Percentiles rank a stretch among this genome's conserved stretches.
phyloP scores from a whole-genome alignment of 2,113 vertebrate genomes.

The Notarius lentiginosus region DNA sequence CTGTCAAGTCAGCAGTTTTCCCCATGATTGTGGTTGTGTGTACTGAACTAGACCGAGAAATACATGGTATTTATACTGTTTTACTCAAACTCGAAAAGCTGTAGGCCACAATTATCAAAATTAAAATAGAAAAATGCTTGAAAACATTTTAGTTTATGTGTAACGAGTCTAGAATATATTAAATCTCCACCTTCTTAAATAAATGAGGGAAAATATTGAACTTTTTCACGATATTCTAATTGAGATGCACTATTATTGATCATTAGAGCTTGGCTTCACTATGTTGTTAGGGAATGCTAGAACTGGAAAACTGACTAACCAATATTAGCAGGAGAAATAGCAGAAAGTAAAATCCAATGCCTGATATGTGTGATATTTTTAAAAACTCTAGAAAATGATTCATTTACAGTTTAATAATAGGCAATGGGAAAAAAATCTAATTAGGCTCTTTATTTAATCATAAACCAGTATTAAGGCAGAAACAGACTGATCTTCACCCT shows the following conservation, averaged over 20 bases:
- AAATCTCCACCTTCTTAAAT: background rate
- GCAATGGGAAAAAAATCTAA: slow-evolving; percentile 16
- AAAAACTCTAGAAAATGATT: slow-evolving; percentile 8
- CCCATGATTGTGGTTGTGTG: too few relatives aligned
- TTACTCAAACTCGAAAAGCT: too few relatives aligned
- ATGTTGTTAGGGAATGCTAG: background rate
- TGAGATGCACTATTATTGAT: background rate
- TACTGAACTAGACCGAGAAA: too few relatives aligned
- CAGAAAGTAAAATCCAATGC: background rate
- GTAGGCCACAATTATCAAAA: too few relatives aligned
- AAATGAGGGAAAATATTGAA: slow-evolving; percentile 19
- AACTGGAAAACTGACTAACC: slow-evolving; percentile 1
- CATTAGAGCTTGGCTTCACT: slow-evolving; percentile 4
- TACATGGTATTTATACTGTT: too few relatives aligned
- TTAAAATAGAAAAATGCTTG: too few relatives aligned
- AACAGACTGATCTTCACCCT: background rate
- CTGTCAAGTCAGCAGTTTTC: too few relatives aligned
- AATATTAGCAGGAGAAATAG: background rate
- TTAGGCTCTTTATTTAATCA: slow-evolving; percentile 10
- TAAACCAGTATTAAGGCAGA: slow-evolving; percentile 3
- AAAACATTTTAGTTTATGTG: too few relatives aligned
- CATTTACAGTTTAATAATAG: background rate
- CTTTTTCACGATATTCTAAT: too few relatives aligned
- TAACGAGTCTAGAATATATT: too few relatives aligned
- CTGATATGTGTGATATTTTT: background rate